Evolutionary conservation across 2,113 vertebrate species (phyloP), one percentile per base, ranked within the genome.

Genomic region (Hystrix cristata): DNA sequence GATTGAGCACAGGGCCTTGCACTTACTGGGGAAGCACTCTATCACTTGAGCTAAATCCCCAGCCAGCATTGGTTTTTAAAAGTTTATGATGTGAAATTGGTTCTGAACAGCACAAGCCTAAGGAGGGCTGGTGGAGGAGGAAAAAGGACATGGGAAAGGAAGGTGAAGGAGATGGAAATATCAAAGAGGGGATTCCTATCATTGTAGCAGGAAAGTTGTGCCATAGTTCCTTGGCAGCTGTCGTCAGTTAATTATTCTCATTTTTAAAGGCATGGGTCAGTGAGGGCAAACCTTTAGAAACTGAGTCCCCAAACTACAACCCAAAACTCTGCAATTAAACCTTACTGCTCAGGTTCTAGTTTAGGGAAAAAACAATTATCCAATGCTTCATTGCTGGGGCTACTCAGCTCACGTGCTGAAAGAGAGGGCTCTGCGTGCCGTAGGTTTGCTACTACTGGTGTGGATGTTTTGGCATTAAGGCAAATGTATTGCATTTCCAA

Each of bases 401-500:
- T 4, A 16, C 25, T 76, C 16, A 1, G 4, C 13, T 76, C 14
- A 13, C 3, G 0, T 76, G 23, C 16, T 7, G 23, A 51, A 12
- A 16, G 25, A 29, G 43, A 48, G 13, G 72, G 43, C 72, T 15
- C 46, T 76, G 46, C 25, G 25, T 48, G 72, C 72, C 46, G 29
- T 76, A 76, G 72, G 72, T 51, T 48, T 13, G 16, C 13, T 48
- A 48, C 43, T 5, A 14, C 13, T 76, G 23, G 13, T 15, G 14
- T 51, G 51, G 13, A 46, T 76, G 72, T 76, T 76, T 76, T 48
- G 72, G 55, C 65, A 6, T 85, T 78, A 91, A 93, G 48, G 62
- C 46, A 87, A 83, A 6, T 90, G 11, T 93, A 72, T 71, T 80
- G 0, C 57, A 76, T 87, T 96, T 94, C 29, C 7, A 57, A 93